These are phyloP conservation scores for Xiphydria camelus DNA, from an alignment of 2,888 invertebrate genomes.

Conservation along the genomic window DNA sequence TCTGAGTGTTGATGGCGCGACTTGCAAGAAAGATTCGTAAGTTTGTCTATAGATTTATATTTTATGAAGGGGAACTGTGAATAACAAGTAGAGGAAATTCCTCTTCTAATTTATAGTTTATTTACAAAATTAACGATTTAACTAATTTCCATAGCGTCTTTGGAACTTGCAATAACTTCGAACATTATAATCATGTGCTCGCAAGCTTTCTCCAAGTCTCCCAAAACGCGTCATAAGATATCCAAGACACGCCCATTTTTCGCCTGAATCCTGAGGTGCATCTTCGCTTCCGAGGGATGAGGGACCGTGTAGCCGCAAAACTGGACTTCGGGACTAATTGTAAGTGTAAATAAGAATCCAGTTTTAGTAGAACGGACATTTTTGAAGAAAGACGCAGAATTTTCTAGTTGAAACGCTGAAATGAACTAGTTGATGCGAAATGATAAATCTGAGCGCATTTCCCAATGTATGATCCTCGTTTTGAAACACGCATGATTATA, in stretches of 20 bases:
- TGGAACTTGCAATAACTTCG: too few species aligned
- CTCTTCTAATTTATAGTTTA: too few species aligned
- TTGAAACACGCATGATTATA: slow-evolving; percentile 76
- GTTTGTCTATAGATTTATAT: too few species aligned
- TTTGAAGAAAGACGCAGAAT: too few species aligned
- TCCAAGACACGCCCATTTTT: slow-evolving; percentile 71
- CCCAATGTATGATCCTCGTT: slow-evolving; percentile 95
- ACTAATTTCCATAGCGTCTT: slow-evolving; percentile 26
- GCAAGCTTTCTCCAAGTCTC: slow-evolving; percentile 79
- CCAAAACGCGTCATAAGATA: slow-evolving; percentile 75
- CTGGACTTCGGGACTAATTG: slow-evolving; percentile 83
- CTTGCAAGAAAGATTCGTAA: too few species aligned
- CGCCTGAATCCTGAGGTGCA: slow-evolving; percentile 90
- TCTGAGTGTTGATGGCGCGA: too few species aligned
- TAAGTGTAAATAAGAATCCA: too few species aligned
- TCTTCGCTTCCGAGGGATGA: slow-evolving; percentile 90
- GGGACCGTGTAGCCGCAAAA: slow-evolving; percentile 96
- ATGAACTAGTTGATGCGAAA: slow-evolving; percentile 87
- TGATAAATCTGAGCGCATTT: slow-evolving; percentile 86
- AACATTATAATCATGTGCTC: slow-evolving; percentile 76
- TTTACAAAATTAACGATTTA: slow-evolving; percentile 25
- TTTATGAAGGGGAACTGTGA: too few species aligned
- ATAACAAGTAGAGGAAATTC: too few species aligned
- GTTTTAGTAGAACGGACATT: too few species aligned
- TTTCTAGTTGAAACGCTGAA: too few species aligned